A percentile compares a stretch with the other conserved stretches of the same genome.
Conservation (phyloP, 2,888 invertebrate species). For the Coremacera marginata region DNA sequence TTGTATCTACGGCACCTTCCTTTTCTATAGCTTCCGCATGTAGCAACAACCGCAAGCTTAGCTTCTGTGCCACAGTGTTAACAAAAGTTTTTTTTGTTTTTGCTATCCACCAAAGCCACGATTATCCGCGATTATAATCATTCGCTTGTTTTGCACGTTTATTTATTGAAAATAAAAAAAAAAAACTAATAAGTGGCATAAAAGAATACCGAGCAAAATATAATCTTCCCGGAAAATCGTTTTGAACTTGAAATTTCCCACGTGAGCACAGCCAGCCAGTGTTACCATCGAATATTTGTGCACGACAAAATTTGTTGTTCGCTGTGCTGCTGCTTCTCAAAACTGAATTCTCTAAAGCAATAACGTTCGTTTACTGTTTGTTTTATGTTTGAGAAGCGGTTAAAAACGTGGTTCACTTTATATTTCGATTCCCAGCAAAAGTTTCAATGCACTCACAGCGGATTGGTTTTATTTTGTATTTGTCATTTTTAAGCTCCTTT, state of each 20-base stretch:
- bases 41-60: background rate
- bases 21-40: constrained; percentile 22
- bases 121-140: constrained; percentile 33
- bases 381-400: no score
- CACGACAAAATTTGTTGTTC: no score
- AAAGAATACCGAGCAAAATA: background rate
- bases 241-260: constrained; percentile 36
- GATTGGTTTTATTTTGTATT: no score
- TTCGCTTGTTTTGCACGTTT: background rate
- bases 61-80: background rate
- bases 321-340: background rate
- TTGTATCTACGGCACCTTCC: constrained; percentile 3
- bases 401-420: no score
- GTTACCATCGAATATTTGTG: background rate
- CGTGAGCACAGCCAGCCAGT: constrained; percentile 11
- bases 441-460: no score
- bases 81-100: background rate
- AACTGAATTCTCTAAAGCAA: no score
- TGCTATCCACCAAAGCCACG: background rate
- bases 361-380: no score
- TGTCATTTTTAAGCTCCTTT: no score
- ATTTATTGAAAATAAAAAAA: background rate
- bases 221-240: background rate
- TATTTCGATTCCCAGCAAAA: no score
- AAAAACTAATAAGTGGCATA: background rate